phyloP scores from a whole-genome alignment of 2,113 vertebrate species.

The Fulmarus glacialis region DNA sequence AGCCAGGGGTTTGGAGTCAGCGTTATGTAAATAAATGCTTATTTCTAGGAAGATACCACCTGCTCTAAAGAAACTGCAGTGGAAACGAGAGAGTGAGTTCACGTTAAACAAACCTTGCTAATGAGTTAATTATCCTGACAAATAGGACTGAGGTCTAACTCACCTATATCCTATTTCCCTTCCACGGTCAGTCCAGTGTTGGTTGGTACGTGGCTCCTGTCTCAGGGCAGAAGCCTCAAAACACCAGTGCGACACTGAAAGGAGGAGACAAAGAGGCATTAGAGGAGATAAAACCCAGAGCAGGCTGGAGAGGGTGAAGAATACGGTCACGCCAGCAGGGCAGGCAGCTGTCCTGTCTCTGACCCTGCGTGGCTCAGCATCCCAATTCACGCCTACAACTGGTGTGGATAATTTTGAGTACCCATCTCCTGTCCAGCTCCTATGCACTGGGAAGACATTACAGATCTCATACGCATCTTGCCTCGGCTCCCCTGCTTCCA shows the following conservation, averaged over 20 bases:
- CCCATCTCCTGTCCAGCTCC: too few species aligned
- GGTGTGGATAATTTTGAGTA: accelerated
- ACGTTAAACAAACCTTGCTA: neutral
- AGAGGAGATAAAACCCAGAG: accelerated
- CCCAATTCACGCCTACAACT: accelerated
- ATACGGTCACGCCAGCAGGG: accelerated
- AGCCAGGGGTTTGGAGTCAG: neutral
- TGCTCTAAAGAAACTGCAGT: neutral
- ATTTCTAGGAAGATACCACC: neutral
- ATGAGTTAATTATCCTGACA: neutral
- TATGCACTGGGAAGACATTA: accelerated
- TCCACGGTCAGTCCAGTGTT: neutral
- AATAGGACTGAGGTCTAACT: neutral
- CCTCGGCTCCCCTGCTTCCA: accelerated
- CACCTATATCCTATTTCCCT: neutral
- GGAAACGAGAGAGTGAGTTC: neutral
- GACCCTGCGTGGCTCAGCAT: neutral
- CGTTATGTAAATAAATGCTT: slow-evolving; percentile 5
- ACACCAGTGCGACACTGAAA: neutral
- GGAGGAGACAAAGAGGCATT: neutral
- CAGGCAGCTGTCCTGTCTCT: neutral
- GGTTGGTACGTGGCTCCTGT: accelerated
- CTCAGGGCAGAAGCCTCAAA: neutral
- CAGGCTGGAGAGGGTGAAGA: neutral
- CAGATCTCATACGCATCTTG: accelerated